Conservation (phyloP, 2,888 invertebrate species). For the Xestia xanthographa region DNA sequence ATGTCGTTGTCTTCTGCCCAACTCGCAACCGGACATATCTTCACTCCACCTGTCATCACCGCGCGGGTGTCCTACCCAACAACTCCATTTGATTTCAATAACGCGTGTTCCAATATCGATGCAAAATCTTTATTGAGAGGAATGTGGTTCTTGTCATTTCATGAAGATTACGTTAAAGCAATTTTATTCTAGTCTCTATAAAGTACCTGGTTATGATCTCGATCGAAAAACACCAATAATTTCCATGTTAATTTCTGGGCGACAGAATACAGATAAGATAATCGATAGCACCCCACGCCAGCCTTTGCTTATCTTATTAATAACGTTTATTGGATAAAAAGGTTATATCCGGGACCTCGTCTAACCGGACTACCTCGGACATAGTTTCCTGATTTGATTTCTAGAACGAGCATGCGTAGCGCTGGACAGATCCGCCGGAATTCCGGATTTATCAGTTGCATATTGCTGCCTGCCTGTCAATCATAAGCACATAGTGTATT, state of each 20-base stretch:
- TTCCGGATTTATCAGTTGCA: constrained; percentile 15
- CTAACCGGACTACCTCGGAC: neutral
- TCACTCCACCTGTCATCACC: too few species aligned
- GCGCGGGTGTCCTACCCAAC: too few species aligned
- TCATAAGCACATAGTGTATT: neutral
- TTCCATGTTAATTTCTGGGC: constrained; percentile 36
- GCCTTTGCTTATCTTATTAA: constrained; percentile 9
- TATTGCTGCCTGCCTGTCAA: neutral
- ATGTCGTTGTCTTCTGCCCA: neutral
- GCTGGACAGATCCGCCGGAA: neutral
- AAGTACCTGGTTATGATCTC: neutral
- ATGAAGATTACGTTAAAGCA: neutral
- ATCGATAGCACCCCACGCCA: neutral
- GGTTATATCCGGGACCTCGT: constrained; percentile 13
- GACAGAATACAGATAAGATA: constrained; percentile 9
- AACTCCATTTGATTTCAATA: too few species aligned
- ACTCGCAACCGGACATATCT: too few species aligned
- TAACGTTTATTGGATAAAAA: constrained; percentile 35
- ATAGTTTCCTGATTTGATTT: constrained; percentile 37
- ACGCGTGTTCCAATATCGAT: too few species aligned
- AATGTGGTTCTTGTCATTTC: too few species aligned
- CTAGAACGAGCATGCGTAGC: constrained; percentile 3
- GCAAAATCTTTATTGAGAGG: too few species aligned
- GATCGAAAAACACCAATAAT: constrained; percentile 8
- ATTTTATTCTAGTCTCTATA: constrained; percentile 13